Percentiles rank a stretch among this genome's conserved stretches.
These are phyloP conservation scores for Styela clava DNA, from an alignment of 23 tunicate species.

Conservation along the genomic window DNA sequence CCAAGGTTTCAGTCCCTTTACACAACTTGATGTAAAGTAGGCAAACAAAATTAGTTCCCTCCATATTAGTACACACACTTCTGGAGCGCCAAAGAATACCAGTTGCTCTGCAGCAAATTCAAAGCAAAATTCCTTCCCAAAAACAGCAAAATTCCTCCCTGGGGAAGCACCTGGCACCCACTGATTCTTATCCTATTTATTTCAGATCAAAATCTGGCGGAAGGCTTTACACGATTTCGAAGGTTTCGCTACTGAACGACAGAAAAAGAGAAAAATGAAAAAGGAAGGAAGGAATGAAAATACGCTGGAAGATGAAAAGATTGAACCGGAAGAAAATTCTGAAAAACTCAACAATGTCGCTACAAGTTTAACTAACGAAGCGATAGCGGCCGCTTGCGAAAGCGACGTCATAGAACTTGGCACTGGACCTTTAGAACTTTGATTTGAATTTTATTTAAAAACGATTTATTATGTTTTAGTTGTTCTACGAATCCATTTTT, in stretches of 20 bases:
- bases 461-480: too few relatives aligned
- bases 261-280: slow-evolving; percentile 21
- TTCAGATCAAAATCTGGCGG: slow-evolving; percentile 70
- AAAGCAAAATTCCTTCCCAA: too few relatives aligned
- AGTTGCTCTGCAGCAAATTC: too few relatives aligned
- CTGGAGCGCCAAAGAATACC: too few relatives aligned
- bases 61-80: too few relatives aligned
- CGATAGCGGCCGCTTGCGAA: background rate
- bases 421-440: background rate
- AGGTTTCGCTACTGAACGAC: slow-evolving; percentile 20
- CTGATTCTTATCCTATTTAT: too few relatives aligned
- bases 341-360: background rate
- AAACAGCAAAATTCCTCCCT: too few relatives aligned
- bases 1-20: too few relatives aligned
- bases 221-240: slow-evolving; percentile 69
- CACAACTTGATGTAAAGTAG: too few relatives aligned
- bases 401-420: background rate
- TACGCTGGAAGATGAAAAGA: background rate
- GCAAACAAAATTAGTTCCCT: too few relatives aligned
- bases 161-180: too few relatives aligned
- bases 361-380: background rate
- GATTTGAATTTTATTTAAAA: background rate
- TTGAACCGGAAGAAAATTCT: background rate
- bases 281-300: background rate
- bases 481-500: too few relatives aligned